Evolutionary conservation across 1,140 invertebrate genomes (phyloP), one percentile per base, ranked within the genome.

Genomic region (Fopius arisanus): DNA sequence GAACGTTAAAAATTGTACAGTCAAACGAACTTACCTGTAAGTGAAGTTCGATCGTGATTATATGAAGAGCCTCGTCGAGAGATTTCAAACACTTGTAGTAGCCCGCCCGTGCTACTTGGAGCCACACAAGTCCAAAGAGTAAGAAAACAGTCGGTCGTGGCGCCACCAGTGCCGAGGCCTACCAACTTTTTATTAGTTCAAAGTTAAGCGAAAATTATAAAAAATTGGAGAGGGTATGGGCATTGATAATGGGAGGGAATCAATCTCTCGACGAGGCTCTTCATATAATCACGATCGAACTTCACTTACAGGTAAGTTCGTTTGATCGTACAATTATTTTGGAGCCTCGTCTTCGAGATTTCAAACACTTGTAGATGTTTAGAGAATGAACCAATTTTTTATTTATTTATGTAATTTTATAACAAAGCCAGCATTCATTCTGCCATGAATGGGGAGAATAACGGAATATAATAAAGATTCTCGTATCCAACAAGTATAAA

Each of bases 221-320:
- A 48, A 48, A 48, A 48, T 48, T 16, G 43, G 14, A 48, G 1
- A 5, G n/a, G 43, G 2, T 48, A 5, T 12, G 54, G 54, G 21
- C 19, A 23, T 5, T 62, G 2, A n/a, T n/a, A 62, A 28, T 2
- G 21, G 54, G 54, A 2, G 7, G 54, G 54, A 6, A 10, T 28
- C 1, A 29, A 28, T 62, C 54, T 62, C 21, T 62, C 12, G 26
- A 62, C 54, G 54, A 62, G 26, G 26, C 54, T 62, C 14, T 29
- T 62, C 26, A 14, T 62, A 62, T 62, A 62, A 62, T 62, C 54
- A 28, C 54, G 54, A 62, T 62, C 21, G 54, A 62, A n/a, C 54
- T 62, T 23, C 54, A 29, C 23, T 48, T 48, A 48, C 43, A 48
- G 43, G 43, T 48, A 48, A n/a, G 43, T 48, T 48, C 43, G 14